These are phyloP conservation scores for Malurus alboscapulatus DNA, from an alignment of 2,113 vertebrate genomes.

Conservation along the genomic window DNA sequence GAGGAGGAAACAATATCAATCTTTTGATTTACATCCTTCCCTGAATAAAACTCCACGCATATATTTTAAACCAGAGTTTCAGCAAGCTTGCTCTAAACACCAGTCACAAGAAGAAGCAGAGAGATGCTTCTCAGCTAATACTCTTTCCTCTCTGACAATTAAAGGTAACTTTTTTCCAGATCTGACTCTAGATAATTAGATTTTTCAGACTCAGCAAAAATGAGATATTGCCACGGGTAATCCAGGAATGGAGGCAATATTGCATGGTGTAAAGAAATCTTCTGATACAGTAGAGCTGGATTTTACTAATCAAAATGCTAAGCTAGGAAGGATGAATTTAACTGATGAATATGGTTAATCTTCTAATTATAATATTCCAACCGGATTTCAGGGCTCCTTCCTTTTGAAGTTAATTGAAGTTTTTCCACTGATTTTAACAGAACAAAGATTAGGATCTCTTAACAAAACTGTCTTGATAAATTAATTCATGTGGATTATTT, in stretches of 20 bases:
- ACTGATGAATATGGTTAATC: conserved; percentile 42
- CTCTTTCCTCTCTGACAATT: not conserved
- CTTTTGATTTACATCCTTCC: not conserved
- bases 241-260: not conserved
- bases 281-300: conserved; percentile 6
- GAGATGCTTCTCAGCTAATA: not conserved
- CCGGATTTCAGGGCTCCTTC: conserved; percentile 19
- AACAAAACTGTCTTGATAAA: not conserved
- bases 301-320: conserved; percentile 59
- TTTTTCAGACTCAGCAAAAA: conserved; percentile 28
- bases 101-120: not conserved
- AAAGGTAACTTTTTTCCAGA: not conserved
- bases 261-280: conserved; percentile 1
- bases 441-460: conserved; percentile 17
- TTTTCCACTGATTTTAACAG: conserved; percentile 17
- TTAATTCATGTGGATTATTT: conserved; percentile 26
- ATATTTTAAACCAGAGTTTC: not conserved
- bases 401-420: conserved; percentile 64
- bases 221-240: not conserved
- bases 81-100: not conserved
- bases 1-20: rapidly evolving
- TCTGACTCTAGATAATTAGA: not conserved
- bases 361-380: conserved; percentile 51
- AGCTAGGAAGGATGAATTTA: conserved; percentile 24
- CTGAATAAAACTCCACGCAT: not conserved